Evolutionary conservation across 2,797 vertebrate species (phyloP), one percentile per base, ranked within the genome.

Genomic region (Carcharodon carcharias): DNA sequence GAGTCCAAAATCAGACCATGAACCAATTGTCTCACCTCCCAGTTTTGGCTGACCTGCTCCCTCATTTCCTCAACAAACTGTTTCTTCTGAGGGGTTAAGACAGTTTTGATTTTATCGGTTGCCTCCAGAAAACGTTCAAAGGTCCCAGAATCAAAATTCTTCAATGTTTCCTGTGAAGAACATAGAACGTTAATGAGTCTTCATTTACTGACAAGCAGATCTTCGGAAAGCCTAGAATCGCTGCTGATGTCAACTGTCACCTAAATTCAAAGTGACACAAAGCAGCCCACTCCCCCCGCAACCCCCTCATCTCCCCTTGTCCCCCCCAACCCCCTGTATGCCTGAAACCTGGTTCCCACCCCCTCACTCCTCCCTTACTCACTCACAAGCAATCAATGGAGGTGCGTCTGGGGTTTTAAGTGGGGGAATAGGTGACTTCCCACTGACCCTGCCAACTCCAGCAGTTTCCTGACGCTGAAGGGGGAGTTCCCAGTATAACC

Each of bases 91-190:
- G 98, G 97, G 0, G 98, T 97, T n/a, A 98, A 99, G 96, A 98
- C 97, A 18, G 97, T 97, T 97, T 99, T 98, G 98, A 99, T 98
- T 96, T 98, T 97, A 96, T 99, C 98, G 0, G 98, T 97, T 67
- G 98, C 98, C 97, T 98, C 98, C 97, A 99, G 97, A 97, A 99
- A 99, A 96, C 98, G 98, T 89, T 98, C 98, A 96, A 99, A 97
- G 96, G 98, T 97, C 96, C 98, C 98, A 50, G 97, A 97, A 96
- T 99, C 98, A 96, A 98, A 97, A 69, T 97, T 97, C 96, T 97
- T 97, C 96, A 99, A 97, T 67, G 98, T 98, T 97, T 99, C 98
- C 99, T 99, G 96, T 0, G 96, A 96, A 69, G 96, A 91, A 96
- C 3, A 95, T 65, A 21, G 40, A 11, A 45, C 0, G 5, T 45